phyloP scores from a whole-genome alignment of 2,888 invertebrate genomes.

The Andrena hattorfiana region DNA sequence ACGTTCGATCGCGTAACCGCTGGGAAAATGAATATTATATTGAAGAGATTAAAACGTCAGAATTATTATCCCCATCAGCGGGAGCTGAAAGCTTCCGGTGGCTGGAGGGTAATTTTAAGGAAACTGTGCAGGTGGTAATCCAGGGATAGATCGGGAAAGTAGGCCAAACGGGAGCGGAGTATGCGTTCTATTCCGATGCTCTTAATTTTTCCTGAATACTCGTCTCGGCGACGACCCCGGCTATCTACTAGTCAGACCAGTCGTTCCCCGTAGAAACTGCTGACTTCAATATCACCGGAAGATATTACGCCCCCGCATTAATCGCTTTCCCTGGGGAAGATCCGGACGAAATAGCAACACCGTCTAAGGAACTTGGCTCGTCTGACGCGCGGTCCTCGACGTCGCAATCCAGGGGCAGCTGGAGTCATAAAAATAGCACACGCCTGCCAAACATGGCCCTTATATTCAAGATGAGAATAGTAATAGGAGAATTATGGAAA shows the following conservation, averaged over 20 bases:
- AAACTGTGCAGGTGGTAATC: conserved; percentile 49
- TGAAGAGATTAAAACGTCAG: conserved; percentile 30
- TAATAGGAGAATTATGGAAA: neutral
- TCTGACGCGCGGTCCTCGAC: conserved; percentile 11
- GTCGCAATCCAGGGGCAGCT: conserved; percentile 5
- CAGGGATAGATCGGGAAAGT: conserved; percentile 38
- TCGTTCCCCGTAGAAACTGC: neutral
- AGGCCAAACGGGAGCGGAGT: conserved; percentile 18
- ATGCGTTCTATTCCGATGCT: neutral
- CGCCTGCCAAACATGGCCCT: neutral
- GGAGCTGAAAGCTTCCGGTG: conserved; percentile 19
- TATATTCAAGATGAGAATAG: neutral
- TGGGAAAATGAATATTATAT: conserved; percentile 34
- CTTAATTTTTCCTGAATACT: conserved; percentile 31
- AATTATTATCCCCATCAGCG: conserved; percentile 33
- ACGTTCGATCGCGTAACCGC: neutral
- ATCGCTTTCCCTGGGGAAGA: conserved; percentile 5
- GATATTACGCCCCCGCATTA: conserved; percentile 22
- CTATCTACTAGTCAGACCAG: neutral
- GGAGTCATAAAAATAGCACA: conserved; percentile 3
- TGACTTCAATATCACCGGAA: neutral
- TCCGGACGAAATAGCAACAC: conserved; percentile 2
- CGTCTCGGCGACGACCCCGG: neutral
- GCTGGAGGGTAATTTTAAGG: conserved; percentile 11
- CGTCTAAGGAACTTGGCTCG: conserved; percentile 11